Evolutionary conservation across 2,113 vertebrate species (phyloP).

Genomic region (Aphyosemion australe): DNA sequence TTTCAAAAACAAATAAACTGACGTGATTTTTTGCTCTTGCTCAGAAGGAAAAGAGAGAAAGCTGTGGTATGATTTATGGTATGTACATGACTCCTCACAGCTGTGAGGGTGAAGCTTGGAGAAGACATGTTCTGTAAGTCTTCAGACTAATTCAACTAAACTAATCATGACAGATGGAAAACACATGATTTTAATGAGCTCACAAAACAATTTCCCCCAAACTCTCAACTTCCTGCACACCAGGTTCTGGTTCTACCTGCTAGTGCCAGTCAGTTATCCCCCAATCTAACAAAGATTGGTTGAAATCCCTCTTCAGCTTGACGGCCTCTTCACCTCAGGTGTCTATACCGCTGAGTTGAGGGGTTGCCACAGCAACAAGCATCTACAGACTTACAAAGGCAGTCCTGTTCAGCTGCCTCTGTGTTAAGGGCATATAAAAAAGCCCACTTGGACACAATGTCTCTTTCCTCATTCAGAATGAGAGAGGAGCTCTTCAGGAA

Average conservation of each 20-base stretch:
- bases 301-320: constrained; percentile 1
- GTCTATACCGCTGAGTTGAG: background rate
- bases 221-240: background rate
- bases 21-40: too few species aligned
- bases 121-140: too few species aligned
- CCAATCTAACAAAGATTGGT: background rate
- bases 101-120: too few species aligned
- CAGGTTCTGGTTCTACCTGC: background rate
- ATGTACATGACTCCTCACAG: background rate
- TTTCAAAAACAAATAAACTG: background rate
- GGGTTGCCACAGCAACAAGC: background rate
- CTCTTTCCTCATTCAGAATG: background rate
- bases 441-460: background rate
- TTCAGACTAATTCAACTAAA: too few species aligned
- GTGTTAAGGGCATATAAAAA: background rate
- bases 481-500: background rate
- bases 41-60: too few species aligned
- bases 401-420: background rate
- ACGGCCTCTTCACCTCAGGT: background rate
- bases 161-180: background rate
- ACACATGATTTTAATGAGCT: background rate
- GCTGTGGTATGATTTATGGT: background rate
- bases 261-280: background rate
- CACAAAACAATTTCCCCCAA: background rate
- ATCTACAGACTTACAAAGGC: too few species aligned